Base-by-base conservation (phyloP, 2,888 invertebrate species). In the Apamea epomidion region DNA sequence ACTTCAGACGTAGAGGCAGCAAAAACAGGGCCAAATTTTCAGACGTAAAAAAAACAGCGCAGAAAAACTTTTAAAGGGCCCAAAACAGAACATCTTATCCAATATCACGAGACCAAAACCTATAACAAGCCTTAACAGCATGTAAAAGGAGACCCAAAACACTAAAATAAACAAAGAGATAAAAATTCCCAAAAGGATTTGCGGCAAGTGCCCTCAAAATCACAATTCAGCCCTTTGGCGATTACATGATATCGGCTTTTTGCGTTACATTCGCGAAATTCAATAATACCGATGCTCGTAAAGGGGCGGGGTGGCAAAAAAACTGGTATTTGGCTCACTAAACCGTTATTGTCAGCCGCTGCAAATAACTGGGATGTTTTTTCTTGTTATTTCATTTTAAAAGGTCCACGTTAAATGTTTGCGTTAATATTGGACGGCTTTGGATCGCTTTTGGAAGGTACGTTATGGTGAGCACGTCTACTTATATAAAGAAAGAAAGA, bases 81-180 rank as follows among this genome's bases (percentile, higher is more conserved):
- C 48, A 62, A 84, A 78, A 84, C 48, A 82, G 29, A 82, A 62
- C 76, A 54, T 85, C 67, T 88, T 85, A 76, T 76, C 74, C 71
- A 81, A 89, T 88, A 85, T 83, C 82, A 60, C 60, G 29, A 81
- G 51, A 67, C 77, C 62, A 42, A 70, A 80, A 88, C 78, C 83
- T 64, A 86, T 87, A 85, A 89, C 78, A 74, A 45, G 77, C 51
- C 76, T 82, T 87, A 85, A 88, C 80, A 83, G 78, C 82, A 82
- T 83, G 84, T 88, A 84, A 89, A 81, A 80, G 74, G 32, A 87
- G 84, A 42, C 89, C 87, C 82, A 90, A 81, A 88, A 88, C 91
- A 91, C 91, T 91, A 91, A 91, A 90, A 92, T 91, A 92, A 92
- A 92, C 92, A 92, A 91, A 91, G 88, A 90, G 89, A 92, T 92